Evolutionary conservation across 2,888 invertebrate species (phyloP), one percentile per base, ranked within the genome.

Genomic region (Dasypolia templi): DNA sequence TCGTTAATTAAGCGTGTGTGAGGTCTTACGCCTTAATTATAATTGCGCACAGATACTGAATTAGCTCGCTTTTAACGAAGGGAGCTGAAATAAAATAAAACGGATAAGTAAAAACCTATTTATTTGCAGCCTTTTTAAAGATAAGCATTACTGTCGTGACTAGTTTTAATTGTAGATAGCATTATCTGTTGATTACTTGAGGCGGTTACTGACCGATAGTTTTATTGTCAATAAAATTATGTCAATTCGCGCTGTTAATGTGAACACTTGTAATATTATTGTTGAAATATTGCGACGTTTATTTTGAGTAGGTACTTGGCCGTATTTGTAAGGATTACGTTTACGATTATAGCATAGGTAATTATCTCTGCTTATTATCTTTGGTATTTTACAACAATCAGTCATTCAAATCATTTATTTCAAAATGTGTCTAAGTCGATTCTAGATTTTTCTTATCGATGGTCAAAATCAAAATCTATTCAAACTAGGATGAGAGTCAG

Each of bases 21-120:
- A 93, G 94, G 94, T 94, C 94, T 91, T 81, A 91, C 94, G 93
- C 94, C 91, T 93, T 92, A 89, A 91, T 91, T 93, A 91, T 93
- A 92, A 94, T 92, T 92, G 92, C 87, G 83, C 86, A 81, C 86
- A 87, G 91, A 90, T 90, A 88, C 89, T 81, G 90, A 91, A 92
- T 87, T 87, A 86, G 87, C 77, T 83, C 81, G 82, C 82, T 83
- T 82, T 81, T 84, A 77, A 81, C 79, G 81, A 85, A 81, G 78
- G 69, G 32, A 75, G 64, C 72, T 61, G 29, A 74, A 79, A 79
- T 83, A 66, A 77, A 83, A 73, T 83, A 77, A 77, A 79, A 73
- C 65, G 70, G 35, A 69, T 67, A 77, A 79, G 66, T 76, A 66
- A 71, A 68, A 71, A 51, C 66, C 68, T 76, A 78, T 86, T 77